Evolutionary conservation across 2,888 invertebrate species (phyloP).

Genomic region (Ectropis crepuscularia): DNA sequence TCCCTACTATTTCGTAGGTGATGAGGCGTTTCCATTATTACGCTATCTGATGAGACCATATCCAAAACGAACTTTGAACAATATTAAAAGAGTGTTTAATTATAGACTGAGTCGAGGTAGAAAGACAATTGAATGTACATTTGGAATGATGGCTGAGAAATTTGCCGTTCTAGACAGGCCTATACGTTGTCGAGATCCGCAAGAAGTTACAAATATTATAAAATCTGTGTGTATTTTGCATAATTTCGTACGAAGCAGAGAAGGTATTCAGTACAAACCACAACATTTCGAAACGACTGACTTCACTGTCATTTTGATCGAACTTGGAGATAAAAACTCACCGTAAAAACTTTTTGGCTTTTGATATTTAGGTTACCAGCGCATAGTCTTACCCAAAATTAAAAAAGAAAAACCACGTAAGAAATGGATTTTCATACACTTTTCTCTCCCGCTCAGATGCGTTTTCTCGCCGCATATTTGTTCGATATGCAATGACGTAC

Average conservation of each 20-base stretch:
- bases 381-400: too few species aligned
- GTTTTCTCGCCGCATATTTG: too few species aligned
- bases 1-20: conserved; percentile 19
- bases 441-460: too few species aligned
- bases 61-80: conserved; percentile 11
- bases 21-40: conserved; percentile 18
- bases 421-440: too few species aligned
- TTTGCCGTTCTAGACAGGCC: conserved; percentile 6
- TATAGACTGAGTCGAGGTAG: conserved; percentile 22
- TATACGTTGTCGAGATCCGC: conserved; percentile 5
- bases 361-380: too few species aligned
- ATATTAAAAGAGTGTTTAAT: conserved; percentile 17
- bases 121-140: conserved; percentile 22
- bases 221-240: conserved; percentile 24
- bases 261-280: conserved; percentile 12
- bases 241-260: conserved; percentile 13
- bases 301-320: too few species aligned
- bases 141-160: conserved; percentile 28
- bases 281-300: conserved; percentile 29
- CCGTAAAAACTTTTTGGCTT: too few species aligned
- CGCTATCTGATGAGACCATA: conserved; percentile 18
- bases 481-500: too few species aligned
- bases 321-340: too few species aligned
- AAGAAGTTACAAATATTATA: conserved; percentile 19
- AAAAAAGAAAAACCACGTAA: conserved; percentile 22